Conservation (phyloP, 2,797 vertebrate genomes). For the Sebastolobus alascanus region DNA sequence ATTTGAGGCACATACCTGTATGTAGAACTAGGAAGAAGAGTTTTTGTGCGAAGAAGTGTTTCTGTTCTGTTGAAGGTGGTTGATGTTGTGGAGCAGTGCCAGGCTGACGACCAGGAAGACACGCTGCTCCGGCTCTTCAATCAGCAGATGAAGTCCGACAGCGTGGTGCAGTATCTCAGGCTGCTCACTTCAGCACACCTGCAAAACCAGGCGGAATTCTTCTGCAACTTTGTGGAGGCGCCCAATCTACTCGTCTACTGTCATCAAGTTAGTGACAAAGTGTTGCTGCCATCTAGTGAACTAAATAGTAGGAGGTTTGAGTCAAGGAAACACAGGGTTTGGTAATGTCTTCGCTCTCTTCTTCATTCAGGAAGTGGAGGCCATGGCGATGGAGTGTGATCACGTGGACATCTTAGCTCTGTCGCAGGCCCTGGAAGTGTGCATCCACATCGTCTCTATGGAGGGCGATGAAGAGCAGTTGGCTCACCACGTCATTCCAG, state of each 20-base stretch:
- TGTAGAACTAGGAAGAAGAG: too few relatives aligned
- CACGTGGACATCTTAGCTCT: slow-evolving; percentile 88
- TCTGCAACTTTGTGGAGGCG: slow-evolving; percentile 88
- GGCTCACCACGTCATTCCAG: slow-evolving; percentile 86
- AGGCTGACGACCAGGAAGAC: slow-evolving; percentile 77
- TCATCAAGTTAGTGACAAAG: slow-evolving; percentile 81
- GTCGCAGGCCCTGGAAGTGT: slow-evolving; percentile 84
- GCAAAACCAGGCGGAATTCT: slow-evolving; percentile 86
- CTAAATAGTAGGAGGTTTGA: not conserved
- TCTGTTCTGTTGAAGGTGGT: slow-evolving; percentile 78
- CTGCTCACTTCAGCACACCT: slow-evolving; percentile 89
- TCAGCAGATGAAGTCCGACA: slow-evolving; percentile 83
- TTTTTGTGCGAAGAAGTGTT: not conserved
- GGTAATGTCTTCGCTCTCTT: slow-evolving; percentile 3
- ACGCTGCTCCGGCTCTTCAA: slow-evolving; percentile 86
- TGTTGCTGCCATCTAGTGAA: slow-evolving; percentile 60
- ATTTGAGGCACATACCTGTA: too few relatives aligned
- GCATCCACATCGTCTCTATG: slow-evolving; percentile 84
- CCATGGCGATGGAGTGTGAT: slow-evolving; percentile 86
- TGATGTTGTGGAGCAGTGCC: slow-evolving; percentile 83
- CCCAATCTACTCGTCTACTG: slow-evolving; percentile 87
- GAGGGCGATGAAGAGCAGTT: slow-evolving; percentile 79
- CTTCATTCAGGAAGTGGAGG: slow-evolving; percentile 83
- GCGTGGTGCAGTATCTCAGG: slow-evolving; percentile 87
- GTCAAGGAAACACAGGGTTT: not conserved